Evolutionary conservation across 2,888 invertebrate species (phyloP).

Genomic region (Apamea epomidion): DNA sequence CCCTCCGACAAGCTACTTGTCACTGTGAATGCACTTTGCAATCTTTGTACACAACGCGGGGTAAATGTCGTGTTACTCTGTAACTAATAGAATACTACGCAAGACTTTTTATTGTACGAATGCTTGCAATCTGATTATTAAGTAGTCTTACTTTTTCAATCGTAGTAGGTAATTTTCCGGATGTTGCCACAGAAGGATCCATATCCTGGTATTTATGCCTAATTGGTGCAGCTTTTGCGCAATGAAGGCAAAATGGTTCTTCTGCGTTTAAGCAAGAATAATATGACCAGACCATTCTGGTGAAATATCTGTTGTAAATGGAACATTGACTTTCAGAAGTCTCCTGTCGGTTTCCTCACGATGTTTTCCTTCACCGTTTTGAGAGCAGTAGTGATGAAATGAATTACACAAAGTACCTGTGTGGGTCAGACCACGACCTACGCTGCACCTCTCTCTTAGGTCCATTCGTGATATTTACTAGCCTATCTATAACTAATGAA

Average conservation of each 20-base stretch:
- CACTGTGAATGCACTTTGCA: conserved; percentile 21
- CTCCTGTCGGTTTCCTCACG: neutral
- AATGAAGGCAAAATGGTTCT: neutral
- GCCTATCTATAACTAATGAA: neutral
- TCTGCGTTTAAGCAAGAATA: neutral
- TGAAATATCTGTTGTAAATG: neutral
- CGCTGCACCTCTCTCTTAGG: too few species aligned
- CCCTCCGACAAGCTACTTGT: conserved; percentile 11
- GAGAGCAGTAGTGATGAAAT: neutral
- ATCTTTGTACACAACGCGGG: conserved; percentile 36
- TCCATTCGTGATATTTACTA: neutral
- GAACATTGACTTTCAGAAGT: neutral
- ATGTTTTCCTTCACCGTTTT: neutral
- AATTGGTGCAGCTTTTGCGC: conserved; percentile 5
- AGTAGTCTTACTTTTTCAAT: conserved; percentile 14
- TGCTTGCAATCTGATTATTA: conserved; percentile 21
- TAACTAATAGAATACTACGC: conserved; percentile 23
- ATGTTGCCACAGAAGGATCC: conserved; percentile 11
- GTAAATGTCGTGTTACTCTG: conserved; percentile 10
- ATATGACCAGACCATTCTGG: neutral
- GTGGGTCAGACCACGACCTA: too few species aligned
- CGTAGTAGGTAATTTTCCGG: conserved; percentile 8
- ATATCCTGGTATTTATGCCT: neutral
- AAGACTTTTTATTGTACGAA: conserved; percentile 13
- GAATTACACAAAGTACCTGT: neutral